Base-by-base conservation (phyloP, 2,797 vertebrate genomes). In the Rhinichthys osculus region DNA sequence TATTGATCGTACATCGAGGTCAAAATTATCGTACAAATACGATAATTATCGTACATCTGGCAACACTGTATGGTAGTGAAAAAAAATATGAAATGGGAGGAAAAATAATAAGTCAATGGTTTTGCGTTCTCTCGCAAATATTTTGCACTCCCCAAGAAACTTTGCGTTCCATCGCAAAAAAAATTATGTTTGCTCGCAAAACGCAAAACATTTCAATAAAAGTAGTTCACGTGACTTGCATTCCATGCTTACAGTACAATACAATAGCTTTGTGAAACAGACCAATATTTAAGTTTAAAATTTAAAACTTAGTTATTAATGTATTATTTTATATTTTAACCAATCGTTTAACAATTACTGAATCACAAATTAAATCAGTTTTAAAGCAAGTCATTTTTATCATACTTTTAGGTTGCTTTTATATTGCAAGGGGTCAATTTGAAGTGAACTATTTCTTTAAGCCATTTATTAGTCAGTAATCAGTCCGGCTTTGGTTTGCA, bases 161-260 rank as follows among this genome's bases (percentile, higher is more conserved):
- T 47, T 47, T 14, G 40, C 9, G 3, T 47, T 14, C 44, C 13
- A 47, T 47, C 44, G 13, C 13, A 35, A 47, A 47, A 47, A 14
- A 47, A 47, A 4, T 13, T 1, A 0, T 7, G 10, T 11, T 44
- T 3, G 0, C 10, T 44, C 3, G 10, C 10, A 44, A 44, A 44
- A 44, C 3, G 11, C 11, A 0, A 47, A 47, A 47, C 11, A 47
- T 4, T 19, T 7, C 50, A 19, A 52, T 7, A 7, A 19, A 52
- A 17, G 17, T 52, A 57, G n/a, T 14, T 62, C 59, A 62, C 2
- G 14, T 27, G 11, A 62, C 59, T 13, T 13, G 11, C n/a, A 27
- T 13, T 62, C 57, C n/a, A 62, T 14, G n/a, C n/a, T 62, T 62
- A 38, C 38, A 38, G 1, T 38, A 38, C 38, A 38, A 27, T 27